Percentiles rank a stretch among this genome's conserved stretches.
These are phyloP conservation scores for Pavo muticus DNA, from an alignment of 2,113 vertebrate species.

Conservation along the genomic window DNA sequence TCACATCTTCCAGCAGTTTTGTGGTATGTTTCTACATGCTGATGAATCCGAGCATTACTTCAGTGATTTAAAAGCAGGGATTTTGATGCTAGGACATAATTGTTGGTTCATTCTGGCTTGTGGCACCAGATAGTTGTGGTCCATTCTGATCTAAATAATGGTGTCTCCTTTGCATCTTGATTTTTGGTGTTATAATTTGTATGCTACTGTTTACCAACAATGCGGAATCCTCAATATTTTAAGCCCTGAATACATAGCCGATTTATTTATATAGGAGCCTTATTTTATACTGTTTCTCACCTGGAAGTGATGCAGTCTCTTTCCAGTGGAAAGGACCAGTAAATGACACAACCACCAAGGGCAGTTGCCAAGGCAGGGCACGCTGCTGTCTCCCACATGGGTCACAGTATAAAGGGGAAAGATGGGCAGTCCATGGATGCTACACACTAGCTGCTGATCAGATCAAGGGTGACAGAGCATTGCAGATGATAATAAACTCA, in stretches of 20 bases:
- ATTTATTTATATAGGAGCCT: background rate
- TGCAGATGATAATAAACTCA: background rate
- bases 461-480: background rate
- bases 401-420: background rate
- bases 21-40: background rate
- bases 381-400: rapidly evolving
- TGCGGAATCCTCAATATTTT: background rate
- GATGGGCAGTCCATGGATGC: background rate
- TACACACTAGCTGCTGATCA: background rate
- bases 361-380: background rate
- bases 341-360: background rate
- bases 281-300: background rate
- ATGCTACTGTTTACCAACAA: background rate
- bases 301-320: background rate
- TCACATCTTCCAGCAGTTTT: background rate
- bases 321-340: background rate
- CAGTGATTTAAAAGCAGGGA: background rate
- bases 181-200: background rate
- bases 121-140: background rate
- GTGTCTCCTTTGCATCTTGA: background rate
- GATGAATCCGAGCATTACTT: background rate
- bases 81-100: background rate
- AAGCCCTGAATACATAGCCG: background rate
- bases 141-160: background rate
- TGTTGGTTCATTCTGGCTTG: background rate